phyloP scores from a whole-genome alignment of 2,888 invertebrate genomes.

The Melipona bicolor region DNA sequence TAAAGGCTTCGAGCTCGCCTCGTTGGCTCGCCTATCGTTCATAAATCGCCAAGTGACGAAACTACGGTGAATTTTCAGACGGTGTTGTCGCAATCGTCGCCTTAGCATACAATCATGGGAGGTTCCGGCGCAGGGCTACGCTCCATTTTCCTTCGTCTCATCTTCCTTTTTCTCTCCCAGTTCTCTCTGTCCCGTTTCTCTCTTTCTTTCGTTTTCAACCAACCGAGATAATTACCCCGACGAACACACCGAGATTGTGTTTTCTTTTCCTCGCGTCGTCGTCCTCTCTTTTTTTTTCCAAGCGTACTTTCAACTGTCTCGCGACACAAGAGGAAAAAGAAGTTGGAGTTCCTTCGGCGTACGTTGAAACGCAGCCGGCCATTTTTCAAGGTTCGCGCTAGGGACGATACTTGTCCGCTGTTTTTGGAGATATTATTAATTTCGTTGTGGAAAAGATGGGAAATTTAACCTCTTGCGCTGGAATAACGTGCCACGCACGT shows the following conservation, averaged over 20 bases:
- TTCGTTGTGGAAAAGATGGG: too few species aligned
- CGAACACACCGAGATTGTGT: conserved; percentile 11
- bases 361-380: too few species aligned
- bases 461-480: too few species aligned
- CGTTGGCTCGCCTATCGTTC: neutral
- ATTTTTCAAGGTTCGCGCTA: too few species aligned
- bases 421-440: too few species aligned
- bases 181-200: neutral
- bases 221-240: conserved; percentile 46
- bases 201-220: conserved; percentile 1
- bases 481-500: too few species aligned
- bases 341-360: too few species aligned
- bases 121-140: conserved; percentile 66
- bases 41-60: conserved; percentile 28
- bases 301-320: neutral
- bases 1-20: neutral
- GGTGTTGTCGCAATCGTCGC: conserved; percentile 42
- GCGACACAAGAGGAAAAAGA: neutral
- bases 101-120: conserved; percentile 78
- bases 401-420: too few species aligned
- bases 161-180: conserved; percentile 23
- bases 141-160: conserved; percentile 71
- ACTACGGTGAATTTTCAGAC: conserved; percentile 35
- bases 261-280: neutral
- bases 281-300: conserved; percentile 5